Evolutionary conservation across 2,113 vertebrate genomes (phyloP), one percentile per base, ranked within the genome.

Genomic region (Marmota monax): DNA sequence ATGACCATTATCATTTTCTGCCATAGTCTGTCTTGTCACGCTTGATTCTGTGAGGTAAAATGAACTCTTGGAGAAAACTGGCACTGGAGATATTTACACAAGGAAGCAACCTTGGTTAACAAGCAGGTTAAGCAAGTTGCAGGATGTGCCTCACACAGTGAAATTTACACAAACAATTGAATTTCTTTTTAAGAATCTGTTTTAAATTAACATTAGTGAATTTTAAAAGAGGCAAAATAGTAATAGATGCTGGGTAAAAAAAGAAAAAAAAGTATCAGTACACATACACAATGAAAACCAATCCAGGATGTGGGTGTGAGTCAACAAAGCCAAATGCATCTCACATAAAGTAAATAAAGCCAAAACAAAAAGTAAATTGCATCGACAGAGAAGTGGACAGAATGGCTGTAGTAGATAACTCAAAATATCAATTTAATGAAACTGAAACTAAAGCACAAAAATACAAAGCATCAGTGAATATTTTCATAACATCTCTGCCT

Each of bases 31-130:
- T 69, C 27, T 83, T 77, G 25, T 91, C 25, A 92, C 17, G 22
- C 16, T 69, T 58, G n/a, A 82, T 91, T 79, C 34, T 86, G 27
- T 84, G 39, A 90, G 42, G 39, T 72, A 95, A 95, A 82, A 92
- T 77, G 48, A 96, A 91, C 48, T 85, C n/a, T 17, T 84, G 39
- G 39, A 9, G 23, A 89, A 95, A 93, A 77, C 2, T 20, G 27
- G 3, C 10, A 78, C 72, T 88, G 13, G 5, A 14, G 39, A 80
- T 8, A 58, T 45, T 32, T 37, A 5, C 65, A 45, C 18, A 61
- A 86, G 23, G 61, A n/a, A 96, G 63, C 51, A 56, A 70, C 14
- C 20, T 69, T 78, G 20, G 77, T 51, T 56, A 61, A 39, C 18
- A 58, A 96, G 42, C 25, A 39, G 2, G 16, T 89, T 70, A 45